These are phyloP conservation scores for Isurus oxyrinchus DNA, from an alignment of 2,113 vertebrate species.

Conservation along the genomic window DNA sequence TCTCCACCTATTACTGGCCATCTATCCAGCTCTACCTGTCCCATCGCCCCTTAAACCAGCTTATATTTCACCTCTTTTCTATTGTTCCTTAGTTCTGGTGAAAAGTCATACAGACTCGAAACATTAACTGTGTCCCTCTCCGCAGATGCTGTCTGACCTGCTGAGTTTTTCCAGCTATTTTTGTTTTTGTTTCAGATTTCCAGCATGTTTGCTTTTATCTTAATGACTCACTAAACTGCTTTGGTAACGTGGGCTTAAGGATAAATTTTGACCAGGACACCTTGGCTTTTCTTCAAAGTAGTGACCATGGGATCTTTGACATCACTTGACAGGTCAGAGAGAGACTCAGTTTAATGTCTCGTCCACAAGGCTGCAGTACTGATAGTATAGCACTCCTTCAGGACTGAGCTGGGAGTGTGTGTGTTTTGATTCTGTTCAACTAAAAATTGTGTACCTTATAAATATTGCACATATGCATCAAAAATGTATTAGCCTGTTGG, in stretches of 20 bases:
- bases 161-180: too few relatives aligned
- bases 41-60: too few relatives aligned
- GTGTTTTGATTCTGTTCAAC: not conserved
- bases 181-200: too few relatives aligned
- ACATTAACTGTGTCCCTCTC: too few relatives aligned
- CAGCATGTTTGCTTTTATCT: too few relatives aligned
- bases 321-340: not conserved
- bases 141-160: too few relatives aligned
- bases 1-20: too few relatives aligned
- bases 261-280: not conserved
- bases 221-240: not conserved
- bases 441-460: not conserved
- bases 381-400: not conserved
- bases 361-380: not conserved
- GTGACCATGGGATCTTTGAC: not conserved
- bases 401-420: too few relatives aligned
- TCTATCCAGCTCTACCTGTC: too few relatives aligned
- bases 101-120: too few relatives aligned
- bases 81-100: too few relatives aligned
- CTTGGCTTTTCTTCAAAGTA: not conserved
- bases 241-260: not conserved
- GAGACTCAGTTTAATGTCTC: not conserved
- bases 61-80: too few relatives aligned
- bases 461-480: not conserved
- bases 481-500: not conserved